Evolutionary conservation across 2,113 vertebrate genomes (phyloP).

Genomic region (Acrocephalus kingi): DNA sequence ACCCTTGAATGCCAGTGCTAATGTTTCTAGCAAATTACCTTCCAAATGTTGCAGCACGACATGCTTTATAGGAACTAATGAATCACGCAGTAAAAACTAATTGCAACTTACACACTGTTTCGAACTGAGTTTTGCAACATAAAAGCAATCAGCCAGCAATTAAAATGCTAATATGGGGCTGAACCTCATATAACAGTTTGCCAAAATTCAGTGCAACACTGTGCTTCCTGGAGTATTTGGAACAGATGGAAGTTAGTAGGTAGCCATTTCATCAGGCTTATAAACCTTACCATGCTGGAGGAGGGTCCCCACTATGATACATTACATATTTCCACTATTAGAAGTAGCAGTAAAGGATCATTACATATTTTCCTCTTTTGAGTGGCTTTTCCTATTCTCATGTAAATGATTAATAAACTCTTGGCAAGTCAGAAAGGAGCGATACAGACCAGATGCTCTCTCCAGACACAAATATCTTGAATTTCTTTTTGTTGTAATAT

Average conservation of each 20-base stretch:
- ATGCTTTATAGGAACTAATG: slow-evolving; percentile 66
- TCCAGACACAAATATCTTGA: background rate
- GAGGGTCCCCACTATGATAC: background rate
- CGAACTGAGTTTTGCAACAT: slow-evolving; percentile 61
- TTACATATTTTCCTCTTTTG: background rate
- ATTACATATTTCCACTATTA: background rate
- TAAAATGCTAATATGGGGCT: slow-evolving; percentile 75
- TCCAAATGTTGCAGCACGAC: slow-evolving; percentile 40
- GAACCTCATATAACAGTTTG: slow-evolving; percentile 25
- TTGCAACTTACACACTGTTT: slow-evolving; percentile 62
- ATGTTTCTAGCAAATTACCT: slow-evolving; percentile 56
- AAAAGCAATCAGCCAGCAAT: slow-evolving; percentile 71
- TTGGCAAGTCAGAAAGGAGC: background rate
- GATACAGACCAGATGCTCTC: background rate
- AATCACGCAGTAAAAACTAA: slow-evolving; percentile 73
- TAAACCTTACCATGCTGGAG: background rate
- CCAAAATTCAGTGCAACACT: background rate
- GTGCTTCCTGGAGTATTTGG: slow-evolving; percentile 14
- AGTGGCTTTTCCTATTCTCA: background rate
- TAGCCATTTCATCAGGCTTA: slow-evolving; percentile 18
- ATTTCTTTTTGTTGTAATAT: background rate
- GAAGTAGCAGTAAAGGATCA: background rate
- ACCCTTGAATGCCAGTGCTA: background rate
- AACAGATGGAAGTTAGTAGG: slow-evolving; percentile 35
- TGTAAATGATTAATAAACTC: background rate